phyloP scores from a whole-genome alignment of 2,888 invertebrate species.

The Melipona beecheii region DNA sequence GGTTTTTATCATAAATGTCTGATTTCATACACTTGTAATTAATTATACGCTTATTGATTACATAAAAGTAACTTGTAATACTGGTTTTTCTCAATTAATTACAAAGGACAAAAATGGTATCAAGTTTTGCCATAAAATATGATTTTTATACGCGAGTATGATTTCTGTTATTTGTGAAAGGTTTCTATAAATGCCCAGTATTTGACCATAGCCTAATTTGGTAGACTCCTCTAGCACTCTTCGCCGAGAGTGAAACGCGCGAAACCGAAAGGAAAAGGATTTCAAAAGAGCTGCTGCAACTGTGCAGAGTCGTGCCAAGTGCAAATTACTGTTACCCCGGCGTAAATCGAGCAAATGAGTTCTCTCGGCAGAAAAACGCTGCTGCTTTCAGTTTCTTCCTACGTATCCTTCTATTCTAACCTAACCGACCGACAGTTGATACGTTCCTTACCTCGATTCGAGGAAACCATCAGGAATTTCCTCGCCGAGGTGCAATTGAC shows the following conservation, averaged over 20 bases:
- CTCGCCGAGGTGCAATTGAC: slow-evolving; percentile 12
- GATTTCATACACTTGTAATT: too few species aligned
- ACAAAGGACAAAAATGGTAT: too few species aligned
- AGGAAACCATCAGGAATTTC: not conserved
- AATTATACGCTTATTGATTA: too few species aligned
- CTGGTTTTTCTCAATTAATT: too few species aligned
- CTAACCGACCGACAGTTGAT: slow-evolving; percentile 24
- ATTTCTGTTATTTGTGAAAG: too few species aligned
- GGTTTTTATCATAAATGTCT: too few species aligned
- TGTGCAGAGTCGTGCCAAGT: slow-evolving; percentile 37
- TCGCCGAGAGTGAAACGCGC: slow-evolving; percentile 6
- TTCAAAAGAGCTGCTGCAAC: slow-evolving; percentile 32
- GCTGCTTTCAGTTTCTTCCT: slow-evolving; percentile 33
- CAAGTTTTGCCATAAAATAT: too few species aligned
- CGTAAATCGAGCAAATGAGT: slow-evolving; percentile 33
- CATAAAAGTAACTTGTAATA: too few species aligned
- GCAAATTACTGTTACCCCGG: slow-evolving; percentile 59
- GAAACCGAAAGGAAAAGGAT: slow-evolving; percentile 14
- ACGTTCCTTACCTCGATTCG: slow-evolving; percentile 27
- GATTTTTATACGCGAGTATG: too few species aligned
- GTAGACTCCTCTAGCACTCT: not conserved
- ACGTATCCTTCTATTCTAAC: slow-evolving; percentile 8
- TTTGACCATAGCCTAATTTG: not conserved
- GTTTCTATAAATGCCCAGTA: not conserved
- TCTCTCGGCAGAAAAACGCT: slow-evolving; percentile 36